Evolutionary conservation across 2,888 invertebrate species (phyloP), one percentile per base, ranked within the genome.

Genomic region (Liopterus haemorrhoidalis): DNA sequence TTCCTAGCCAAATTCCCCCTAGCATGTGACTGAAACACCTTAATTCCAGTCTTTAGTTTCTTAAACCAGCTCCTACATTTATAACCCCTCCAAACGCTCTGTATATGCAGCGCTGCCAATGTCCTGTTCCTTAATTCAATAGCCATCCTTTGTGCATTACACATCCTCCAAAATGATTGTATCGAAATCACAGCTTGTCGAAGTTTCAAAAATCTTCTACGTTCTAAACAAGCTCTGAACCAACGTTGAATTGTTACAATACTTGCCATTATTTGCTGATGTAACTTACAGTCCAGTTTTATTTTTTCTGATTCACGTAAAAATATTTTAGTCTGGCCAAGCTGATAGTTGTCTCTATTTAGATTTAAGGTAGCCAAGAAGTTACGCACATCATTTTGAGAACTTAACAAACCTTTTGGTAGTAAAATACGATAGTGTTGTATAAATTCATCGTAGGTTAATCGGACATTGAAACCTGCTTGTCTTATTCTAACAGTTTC

Each of bases 401-500:
- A 87, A 67, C 91, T 92, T 8, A 87, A 70, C 52, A 90, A 69
- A 12, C 91, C 93, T 61, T 88, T 87, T 0, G 91, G 91, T 56
- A 95, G 70, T 48, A 96, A 70, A 65, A 94, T 93, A 60, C 94
- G 76, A 67, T 95, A 95, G 46, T 90, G 71, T 61, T 92, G 91
- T 50, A 91, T 88, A 67, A 96, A 96, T 68, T 94, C 93, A 64
- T 93, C 91, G 67, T 93, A 94, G 0, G 89, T 85, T 22, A 95
- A 76, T 22, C 95, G 76, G 49, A 95, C 93, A 67, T 93, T 93
- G 71, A 94, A 96, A 2, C 95, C 95, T 2, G 94, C 93, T 63
- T 93, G 90, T 37, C 95, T 73, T 51, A 96, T 95, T 56, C 93
- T 74, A 9, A 95, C 95, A 0, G 95, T 96, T 64, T 95, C 95